Conservation (phyloP, 1,140 invertebrate species). For the Drosophila mauritiana region DNA sequence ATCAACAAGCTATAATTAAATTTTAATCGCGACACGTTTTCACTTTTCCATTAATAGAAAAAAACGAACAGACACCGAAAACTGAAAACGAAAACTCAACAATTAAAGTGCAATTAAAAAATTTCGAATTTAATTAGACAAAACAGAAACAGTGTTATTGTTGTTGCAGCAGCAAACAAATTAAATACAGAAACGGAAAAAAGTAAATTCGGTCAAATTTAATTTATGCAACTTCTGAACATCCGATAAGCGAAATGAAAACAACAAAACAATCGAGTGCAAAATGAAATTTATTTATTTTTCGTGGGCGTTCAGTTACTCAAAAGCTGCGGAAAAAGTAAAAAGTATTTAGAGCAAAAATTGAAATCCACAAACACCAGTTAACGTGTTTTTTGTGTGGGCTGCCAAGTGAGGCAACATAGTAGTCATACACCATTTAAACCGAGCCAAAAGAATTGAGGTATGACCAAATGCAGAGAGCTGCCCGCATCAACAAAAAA, state of each 20-base stretch:
- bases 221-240: conserved; percentile 74
- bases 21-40: conserved; percentile 67
- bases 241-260: conserved; percentile 34
- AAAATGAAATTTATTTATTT: conserved; percentile 46
- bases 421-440: background rate
- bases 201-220: conserved; percentile 50
- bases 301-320: conserved; percentile 60
- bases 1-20: conserved; percentile 67
- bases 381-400: conserved; percentile 26
- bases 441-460: conserved; percentile 67
- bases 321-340: conserved; percentile 48
- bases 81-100: conserved; percentile 55
- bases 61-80: conserved; percentile 39
- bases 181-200: conserved; percentile 25
- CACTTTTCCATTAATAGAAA: conserved; percentile 56
- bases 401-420: conserved; percentile 61
- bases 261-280: conserved; percentile 25
- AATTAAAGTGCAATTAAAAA: conserved; percentile 78
- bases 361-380: conserved; percentile 51
- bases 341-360: conserved; percentile 77
- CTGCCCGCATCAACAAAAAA: conserved; percentile 9
- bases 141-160: conserved; percentile 10
- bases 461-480: conserved; percentile 66
- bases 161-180: conserved; percentile 34
- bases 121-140: conserved; percentile 52